Conservation (phyloP, 2,113 vertebrate genomes). For the Hiodon alosoides region DNA sequence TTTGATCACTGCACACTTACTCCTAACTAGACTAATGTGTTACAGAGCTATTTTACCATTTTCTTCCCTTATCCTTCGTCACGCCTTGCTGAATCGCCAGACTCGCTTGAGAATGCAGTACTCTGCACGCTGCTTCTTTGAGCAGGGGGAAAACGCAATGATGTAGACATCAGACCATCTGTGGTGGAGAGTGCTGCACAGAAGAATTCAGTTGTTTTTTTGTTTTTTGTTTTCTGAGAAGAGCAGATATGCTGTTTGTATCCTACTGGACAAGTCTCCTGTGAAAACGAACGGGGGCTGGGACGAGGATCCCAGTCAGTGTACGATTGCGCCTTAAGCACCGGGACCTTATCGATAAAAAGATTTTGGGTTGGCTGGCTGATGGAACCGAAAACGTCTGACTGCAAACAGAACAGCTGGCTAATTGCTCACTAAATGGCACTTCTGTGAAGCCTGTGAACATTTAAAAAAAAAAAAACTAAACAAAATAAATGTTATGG, state of each 20-base stretch:
- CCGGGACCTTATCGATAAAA: neutral
- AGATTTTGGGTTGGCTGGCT: neutral
- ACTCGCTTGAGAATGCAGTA: no score
- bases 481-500: conserved; percentile 8
- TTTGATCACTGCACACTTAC: no score
- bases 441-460: neutral
- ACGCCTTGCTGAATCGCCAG: no score
- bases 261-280: neutral
- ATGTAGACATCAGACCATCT: no score
- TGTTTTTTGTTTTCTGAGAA: neutral
- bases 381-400: neutral
- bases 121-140: no score
- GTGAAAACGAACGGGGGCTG: neutral
- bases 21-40: no score
- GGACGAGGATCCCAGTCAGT: neutral
- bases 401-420: neutral
- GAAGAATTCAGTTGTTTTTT: neutral
- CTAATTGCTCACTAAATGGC: neutral
- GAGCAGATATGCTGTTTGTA: neutral
- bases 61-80: no score
- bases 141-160: no score
- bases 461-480: conserved; percentile 3
- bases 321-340: neutral
- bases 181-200: neutral
- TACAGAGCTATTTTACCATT: no score